phyloP scores from a whole-genome alignment of 2,797 vertebrate species.

The Urosaurus nigricauda region DNA sequence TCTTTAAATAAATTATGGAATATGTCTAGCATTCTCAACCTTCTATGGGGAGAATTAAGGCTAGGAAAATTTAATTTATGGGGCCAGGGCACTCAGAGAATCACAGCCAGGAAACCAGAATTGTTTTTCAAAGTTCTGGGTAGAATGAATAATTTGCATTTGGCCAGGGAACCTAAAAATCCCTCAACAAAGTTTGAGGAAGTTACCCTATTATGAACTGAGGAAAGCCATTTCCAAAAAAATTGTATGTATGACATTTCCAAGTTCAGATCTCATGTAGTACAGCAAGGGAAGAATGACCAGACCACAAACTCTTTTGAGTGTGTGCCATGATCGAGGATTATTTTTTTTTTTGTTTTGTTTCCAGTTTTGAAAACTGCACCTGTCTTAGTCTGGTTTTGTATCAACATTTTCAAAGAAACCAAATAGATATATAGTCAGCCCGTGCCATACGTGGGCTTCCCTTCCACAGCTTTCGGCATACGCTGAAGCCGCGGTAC shows the following conservation, averaged over 20 bases:
- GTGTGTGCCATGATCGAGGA: not conserved
- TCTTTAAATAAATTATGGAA: not conserved
- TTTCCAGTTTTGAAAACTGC: not conserved
- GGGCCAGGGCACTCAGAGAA: not conserved
- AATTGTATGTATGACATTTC: not conserved
- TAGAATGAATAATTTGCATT: not conserved
- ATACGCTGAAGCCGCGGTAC: too few relatives aligned
- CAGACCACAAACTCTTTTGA: not conserved
- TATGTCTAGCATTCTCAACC: not conserved
- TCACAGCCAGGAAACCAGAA: too few relatives aligned
- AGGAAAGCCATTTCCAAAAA: not conserved
- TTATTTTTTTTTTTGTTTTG: not conserved
- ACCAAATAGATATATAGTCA: not conserved
- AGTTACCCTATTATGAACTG: too few relatives aligned
- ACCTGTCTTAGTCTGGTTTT: not conserved
- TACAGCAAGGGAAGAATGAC: too few relatives aligned
- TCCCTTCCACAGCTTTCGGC: too few relatives aligned
- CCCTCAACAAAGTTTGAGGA: too few relatives aligned
- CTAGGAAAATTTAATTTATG: not conserved
- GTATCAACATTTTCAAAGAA: not conserved
- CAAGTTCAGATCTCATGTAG: not conserved
- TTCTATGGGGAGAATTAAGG: not conserved
- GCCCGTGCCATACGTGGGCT: too few relatives aligned
- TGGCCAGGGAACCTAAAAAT: not conserved
- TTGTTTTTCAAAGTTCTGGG: too few relatives aligned